phyloP scores from a whole-genome alignment of 35 echinoderm and acorn worm species.

The Chiridota heheva region DNA sequence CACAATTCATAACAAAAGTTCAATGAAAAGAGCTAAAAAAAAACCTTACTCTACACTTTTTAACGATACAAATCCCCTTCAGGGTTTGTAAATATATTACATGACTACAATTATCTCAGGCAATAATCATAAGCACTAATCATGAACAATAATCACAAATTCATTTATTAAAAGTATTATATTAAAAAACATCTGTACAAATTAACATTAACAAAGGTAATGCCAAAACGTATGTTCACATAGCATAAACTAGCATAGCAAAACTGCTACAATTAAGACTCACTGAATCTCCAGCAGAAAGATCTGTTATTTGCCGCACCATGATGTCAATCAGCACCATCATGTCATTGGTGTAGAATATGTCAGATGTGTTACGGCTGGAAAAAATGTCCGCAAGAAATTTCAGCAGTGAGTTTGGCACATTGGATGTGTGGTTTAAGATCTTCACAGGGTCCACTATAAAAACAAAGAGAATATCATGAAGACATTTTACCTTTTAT shows the following conservation, averaged over 20 bases:
- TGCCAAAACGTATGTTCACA: neutral
- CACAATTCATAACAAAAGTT: too few species aligned
- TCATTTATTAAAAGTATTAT: too few species aligned
- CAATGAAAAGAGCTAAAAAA: too few species aligned
- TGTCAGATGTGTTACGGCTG: conserved; percentile 63
- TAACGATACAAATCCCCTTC: too few species aligned
- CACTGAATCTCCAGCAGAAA: conserved; percentile 69
- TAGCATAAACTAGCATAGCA: neutral
- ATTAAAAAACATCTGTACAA: neutral
- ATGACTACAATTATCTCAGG: too few species aligned
- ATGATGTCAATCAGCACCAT: conserved; percentile 94
- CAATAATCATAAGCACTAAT: too few species aligned
- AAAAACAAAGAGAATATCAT: conserved; percentile 16
- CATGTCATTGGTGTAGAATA: conserved; percentile 99
- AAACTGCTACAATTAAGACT: neutral
- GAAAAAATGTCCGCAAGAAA: conserved; percentile 86
- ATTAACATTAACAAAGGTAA: neutral
- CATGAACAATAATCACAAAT: too few species aligned
- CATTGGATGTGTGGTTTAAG: conserved; percentile 74
- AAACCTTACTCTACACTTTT: too few species aligned
- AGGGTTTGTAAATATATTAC: too few species aligned
- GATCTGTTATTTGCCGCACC: conserved; percentile 77
- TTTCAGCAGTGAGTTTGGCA: conserved; percentile 84
- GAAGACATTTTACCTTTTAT: neutral
- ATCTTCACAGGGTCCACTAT: conserved; percentile 83